A percentile compares a stretch with the other conserved stretches of the same genome.
These are phyloP conservation scores for Pachycephala philippinensis DNA, from an alignment of 2,113 vertebrate genomes.

Conservation along the genomic window DNA sequence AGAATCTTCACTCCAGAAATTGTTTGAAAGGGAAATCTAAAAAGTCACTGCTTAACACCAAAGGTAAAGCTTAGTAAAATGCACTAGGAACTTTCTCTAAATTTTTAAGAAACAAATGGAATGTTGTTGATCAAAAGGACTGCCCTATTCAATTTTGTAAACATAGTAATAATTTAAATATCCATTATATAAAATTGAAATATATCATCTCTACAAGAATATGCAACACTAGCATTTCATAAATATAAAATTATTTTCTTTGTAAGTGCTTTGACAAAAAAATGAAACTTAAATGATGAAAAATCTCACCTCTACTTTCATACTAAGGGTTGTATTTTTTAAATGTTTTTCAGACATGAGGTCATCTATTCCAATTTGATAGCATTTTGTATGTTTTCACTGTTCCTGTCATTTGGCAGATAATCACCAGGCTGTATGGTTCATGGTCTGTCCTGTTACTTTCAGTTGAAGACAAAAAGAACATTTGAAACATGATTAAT, in stretches of 20 bases:
- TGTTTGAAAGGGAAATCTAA: constrained; percentile 54
- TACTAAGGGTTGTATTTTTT: constrained; percentile 65
- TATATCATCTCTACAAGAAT: constrained; percentile 63
- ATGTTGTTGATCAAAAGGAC: constrained; percentile 52
- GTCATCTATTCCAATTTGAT: constrained; percentile 55
- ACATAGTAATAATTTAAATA: constrained; percentile 43
- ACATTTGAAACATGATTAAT: constrained; percentile 58
- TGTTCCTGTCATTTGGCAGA: constrained; percentile 25
- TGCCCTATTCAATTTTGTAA: constrained; percentile 63
- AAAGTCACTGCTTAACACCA: constrained; percentile 77
- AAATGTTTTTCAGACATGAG: constrained; percentile 51
- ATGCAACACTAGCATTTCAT: constrained; percentile 63
- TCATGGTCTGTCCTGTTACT: constrained; percentile 49
- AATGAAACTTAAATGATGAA: constrained; percentile 38
- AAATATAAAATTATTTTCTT: constrained; percentile 62
- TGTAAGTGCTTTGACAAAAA: constrained; percentile 60
- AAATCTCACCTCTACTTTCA: constrained; percentile 58
- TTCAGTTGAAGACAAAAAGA: constrained; percentile 48
- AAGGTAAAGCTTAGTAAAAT: constrained; percentile 76
- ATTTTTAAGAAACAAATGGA: constrained; percentile 58
- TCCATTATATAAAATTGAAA: constrained; percentile 56
- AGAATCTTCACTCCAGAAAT: constrained; percentile 70
- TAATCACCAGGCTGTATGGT: constrained; percentile 39
- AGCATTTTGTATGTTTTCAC: constrained; percentile 48
- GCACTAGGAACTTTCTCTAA: constrained; percentile 71